phyloP scores from a whole-genome alignment of 1,140 invertebrate species.

The Drosophila azteca region DNA sequence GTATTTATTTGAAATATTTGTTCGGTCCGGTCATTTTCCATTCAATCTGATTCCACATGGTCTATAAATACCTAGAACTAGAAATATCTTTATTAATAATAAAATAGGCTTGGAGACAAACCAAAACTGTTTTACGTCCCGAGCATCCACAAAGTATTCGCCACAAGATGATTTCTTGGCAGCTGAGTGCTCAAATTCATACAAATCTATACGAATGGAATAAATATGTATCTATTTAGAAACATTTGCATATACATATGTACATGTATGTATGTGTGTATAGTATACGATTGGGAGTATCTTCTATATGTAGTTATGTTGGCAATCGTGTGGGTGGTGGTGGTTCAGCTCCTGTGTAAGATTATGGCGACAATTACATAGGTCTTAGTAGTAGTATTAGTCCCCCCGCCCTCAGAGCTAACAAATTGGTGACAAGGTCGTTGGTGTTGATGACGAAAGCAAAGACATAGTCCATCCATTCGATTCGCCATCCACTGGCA shows the following conservation, averaged over 20 bases:
- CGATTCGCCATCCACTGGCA: neutral
- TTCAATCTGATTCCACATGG: constrained; percentile 41
- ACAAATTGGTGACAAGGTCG: constrained; percentile 67
- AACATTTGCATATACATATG: neutral
- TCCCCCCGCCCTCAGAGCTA: constrained; percentile 12
- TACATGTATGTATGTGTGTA: constrained; percentile 1
- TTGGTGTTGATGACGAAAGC: constrained; percentile 46
- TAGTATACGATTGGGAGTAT: neutral
- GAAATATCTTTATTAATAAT: constrained; percentile 70
- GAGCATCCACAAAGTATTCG: constrained; percentile 33
- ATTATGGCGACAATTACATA: constrained; percentile 17
- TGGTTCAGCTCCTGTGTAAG: neutral
- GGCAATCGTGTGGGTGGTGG: constrained; percentile 11
- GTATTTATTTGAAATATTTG: constrained; percentile 2
- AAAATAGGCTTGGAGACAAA: constrained; percentile 58
- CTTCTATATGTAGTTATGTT: neutral
- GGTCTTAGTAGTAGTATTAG: constrained; percentile 35
- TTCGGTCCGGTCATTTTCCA: constrained; percentile 33
- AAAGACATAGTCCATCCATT: constrained; percentile 50
- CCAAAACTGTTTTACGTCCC: constrained; percentile 42
- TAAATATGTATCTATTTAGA: constrained; percentile 19
- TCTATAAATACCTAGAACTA: constrained; percentile 65
- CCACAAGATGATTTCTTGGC: constrained; percentile 52
- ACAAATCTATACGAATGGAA: constrained; percentile 45
- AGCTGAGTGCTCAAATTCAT: constrained; percentile 59